Percentiles rank a stretch among this genome's conserved stretches.
These are phyloP conservation scores for Vimba vimba DNA, from an alignment of 2,113 vertebrate species.

Conservation along the genomic window DNA sequence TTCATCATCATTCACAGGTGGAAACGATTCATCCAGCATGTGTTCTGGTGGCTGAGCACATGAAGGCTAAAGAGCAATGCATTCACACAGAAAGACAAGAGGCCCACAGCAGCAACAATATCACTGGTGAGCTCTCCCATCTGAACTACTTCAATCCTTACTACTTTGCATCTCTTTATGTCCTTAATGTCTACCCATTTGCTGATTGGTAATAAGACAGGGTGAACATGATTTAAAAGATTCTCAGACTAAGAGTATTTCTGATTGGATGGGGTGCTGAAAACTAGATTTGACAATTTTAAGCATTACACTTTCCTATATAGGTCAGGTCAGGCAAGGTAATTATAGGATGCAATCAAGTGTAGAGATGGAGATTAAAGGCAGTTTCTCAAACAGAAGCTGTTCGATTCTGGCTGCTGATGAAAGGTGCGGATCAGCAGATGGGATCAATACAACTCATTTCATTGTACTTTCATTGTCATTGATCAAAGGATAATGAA, in stretches of 20 bases:
- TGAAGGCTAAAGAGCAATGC: constrained; percentile 73
- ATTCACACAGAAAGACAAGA: constrained; percentile 62
- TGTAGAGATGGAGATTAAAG: constrained; percentile 53
- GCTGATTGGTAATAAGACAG: neutral
- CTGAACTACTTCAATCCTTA: neutral
- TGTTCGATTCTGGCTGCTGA: constrained; percentile 18
- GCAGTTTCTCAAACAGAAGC: constrained; percentile 38
- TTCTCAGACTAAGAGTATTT: neutral
- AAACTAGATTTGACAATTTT: constrained; percentile 11
- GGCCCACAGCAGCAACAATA: constrained; percentile 55
- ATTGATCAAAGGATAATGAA: constrained; percentile 30
- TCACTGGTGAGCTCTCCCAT: constrained; percentile 55
- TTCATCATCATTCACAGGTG: constrained; percentile 54
- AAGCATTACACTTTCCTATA: neutral
- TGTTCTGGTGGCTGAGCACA: constrained; percentile 71
- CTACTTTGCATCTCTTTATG: neutral
- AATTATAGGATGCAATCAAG: constrained; percentile 61
- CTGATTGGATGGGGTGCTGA: neutral
- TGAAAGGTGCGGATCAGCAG: constrained; percentile 34
- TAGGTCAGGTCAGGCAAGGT: constrained; percentile 40
- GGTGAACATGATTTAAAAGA: neutral
- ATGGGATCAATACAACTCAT: constrained; percentile 45
- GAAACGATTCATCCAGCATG: constrained; percentile 77
- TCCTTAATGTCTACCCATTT: neutral
- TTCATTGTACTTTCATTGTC: constrained; percentile 39